Conservation (phyloP, 2,797 vertebrate species). For the Alectoris magna region DNA sequence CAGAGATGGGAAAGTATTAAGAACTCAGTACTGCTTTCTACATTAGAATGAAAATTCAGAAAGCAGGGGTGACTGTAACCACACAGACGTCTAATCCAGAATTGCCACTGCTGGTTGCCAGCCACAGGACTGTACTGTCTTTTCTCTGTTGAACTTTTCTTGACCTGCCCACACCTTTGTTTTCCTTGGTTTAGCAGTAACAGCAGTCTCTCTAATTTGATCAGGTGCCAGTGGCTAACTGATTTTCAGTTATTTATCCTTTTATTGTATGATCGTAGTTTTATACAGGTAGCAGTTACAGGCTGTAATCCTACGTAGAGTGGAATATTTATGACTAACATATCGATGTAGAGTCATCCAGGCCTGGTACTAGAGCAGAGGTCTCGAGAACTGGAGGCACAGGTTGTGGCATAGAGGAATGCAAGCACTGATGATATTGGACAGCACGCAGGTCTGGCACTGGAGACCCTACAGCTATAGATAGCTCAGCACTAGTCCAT, state of each 20-base stretch:
- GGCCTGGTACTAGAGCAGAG: neutral
- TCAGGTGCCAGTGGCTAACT: constrained; percentile 14
- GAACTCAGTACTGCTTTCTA: neutral
- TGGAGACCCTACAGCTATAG: neutral
- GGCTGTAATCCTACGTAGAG: neutral
- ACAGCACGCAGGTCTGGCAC: neutral
- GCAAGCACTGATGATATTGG: neutral
- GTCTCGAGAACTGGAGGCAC: neutral
- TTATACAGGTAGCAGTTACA: neutral
- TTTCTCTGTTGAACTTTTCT: constrained; percentile 3
- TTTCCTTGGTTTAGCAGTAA: neutral
- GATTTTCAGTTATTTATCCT: constrained; percentile 18
- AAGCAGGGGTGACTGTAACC: neutral
- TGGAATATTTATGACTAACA: neutral
- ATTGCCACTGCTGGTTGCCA: neutral
- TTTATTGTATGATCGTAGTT: neutral
- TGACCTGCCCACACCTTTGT: neutral
- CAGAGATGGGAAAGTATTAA: neutral
- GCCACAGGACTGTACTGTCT: neutral
- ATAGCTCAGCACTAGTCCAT: neutral
- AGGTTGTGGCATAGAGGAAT: neutral
- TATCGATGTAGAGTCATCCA: neutral
- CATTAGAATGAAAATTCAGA: neutral
- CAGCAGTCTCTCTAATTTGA: neutral
- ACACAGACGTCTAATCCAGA: neutral